Conservation (phyloP, 2,888 invertebrate species). For the Nomada hirtipes region DNA sequence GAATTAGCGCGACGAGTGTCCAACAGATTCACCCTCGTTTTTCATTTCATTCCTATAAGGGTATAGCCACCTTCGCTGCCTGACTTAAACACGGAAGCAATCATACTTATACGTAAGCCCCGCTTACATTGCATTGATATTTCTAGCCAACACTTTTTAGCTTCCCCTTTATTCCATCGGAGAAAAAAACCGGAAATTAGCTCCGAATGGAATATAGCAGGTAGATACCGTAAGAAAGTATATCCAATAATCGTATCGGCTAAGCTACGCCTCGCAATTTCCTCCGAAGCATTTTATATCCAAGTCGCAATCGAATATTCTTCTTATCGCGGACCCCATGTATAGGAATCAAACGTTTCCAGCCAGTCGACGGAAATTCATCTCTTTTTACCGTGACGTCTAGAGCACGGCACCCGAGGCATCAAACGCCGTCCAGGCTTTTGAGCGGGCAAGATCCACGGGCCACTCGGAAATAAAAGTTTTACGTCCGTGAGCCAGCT, state of each 20-base stretch:
- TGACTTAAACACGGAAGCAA: too few relatives aligned
- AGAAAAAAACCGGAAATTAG: neutral
- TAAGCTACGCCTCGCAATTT: neutral
- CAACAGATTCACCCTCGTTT: neutral
- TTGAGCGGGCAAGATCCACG: neutral
- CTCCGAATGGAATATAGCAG: too few relatives aligned
- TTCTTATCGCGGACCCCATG: neutral
- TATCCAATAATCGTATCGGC: neutral
- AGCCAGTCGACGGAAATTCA: neutral
- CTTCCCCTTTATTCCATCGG: neutral
- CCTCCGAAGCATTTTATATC: neutral
- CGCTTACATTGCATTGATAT: too few relatives aligned
- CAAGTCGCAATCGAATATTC: neutral
- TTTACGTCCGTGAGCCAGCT: neutral
- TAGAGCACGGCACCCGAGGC: neutral
- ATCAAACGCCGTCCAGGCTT: neutral
- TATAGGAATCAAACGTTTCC: constrained; percentile 6
- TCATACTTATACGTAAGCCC: too few relatives aligned
- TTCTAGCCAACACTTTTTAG: too few relatives aligned
- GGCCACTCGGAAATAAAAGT: constrained; percentile 27
- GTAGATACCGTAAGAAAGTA: neutral
- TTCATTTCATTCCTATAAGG: too few relatives aligned
- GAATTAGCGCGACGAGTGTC: neutral
- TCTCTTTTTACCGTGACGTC: neutral
- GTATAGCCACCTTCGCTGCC: too few relatives aligned